Conservation (phyloP, 2,113 vertebrate genomes). For the Recurvirostra avosetta region DNA sequence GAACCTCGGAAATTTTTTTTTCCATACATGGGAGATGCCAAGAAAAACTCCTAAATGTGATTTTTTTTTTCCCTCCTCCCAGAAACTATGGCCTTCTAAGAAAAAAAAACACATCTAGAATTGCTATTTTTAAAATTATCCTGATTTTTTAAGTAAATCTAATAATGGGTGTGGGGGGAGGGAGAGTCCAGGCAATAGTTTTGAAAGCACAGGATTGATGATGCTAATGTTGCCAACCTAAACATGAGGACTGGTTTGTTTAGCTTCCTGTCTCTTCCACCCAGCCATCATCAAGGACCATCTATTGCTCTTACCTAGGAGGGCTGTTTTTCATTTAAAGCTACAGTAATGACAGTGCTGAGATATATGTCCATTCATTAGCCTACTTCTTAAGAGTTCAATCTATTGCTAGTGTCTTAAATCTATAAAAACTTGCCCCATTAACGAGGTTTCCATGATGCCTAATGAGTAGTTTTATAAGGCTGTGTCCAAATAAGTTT, state of each 20-base stretch:
- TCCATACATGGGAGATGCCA: neutral
- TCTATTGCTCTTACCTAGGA: neutral
- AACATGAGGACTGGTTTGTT: neutral
- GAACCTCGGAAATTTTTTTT: neutral
- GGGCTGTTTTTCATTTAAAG: neutral
- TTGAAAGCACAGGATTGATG: neutral
- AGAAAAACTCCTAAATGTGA: neutral
- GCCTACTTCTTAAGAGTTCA: neutral
- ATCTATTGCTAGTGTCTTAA: neutral
- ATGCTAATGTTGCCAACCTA: neutral
- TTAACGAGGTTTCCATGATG: neutral
- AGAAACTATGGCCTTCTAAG: neutral
- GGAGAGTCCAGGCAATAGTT: neutral
- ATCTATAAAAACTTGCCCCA: neutral
- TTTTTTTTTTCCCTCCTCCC: neutral
- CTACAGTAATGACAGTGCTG: neutral
- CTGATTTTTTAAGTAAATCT: neutral
- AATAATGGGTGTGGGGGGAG: neutral
- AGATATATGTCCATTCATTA: neutral
- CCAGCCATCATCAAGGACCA: neutral
- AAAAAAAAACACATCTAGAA: neutral
- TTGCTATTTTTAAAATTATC: neutral
- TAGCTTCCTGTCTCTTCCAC: neutral
- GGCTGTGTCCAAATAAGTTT: neutral
- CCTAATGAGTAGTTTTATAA: neutral